Conservation (phyloP, 2,113 vertebrate species). For the Triplophysa dalaica region DNA sequence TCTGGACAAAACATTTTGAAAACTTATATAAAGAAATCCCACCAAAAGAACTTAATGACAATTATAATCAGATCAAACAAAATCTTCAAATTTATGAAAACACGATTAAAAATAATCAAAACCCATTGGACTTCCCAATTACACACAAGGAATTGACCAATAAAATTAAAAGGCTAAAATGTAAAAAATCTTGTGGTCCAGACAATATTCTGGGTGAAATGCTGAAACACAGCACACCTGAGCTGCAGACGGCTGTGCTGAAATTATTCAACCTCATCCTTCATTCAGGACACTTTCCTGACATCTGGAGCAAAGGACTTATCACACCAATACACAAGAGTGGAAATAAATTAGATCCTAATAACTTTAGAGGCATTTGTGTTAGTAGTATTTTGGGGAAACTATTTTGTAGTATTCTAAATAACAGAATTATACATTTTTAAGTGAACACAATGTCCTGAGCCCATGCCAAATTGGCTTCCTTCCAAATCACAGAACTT, state of each 20-base stretch:
- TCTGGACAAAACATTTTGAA: constrained; percentile 35
- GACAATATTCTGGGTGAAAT: not conserved
- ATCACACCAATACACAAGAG: too few species aligned
- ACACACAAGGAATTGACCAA: not conserved
- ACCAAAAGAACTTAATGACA: not conserved
- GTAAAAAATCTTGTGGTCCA: not conserved
- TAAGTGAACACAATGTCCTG: too few species aligned
- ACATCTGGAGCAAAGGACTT: constrained; percentile 31
- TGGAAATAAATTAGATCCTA: too few species aligned
- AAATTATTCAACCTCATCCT: constrained; percentile 24
- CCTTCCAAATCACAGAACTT: too few species aligned
- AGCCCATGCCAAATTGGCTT: too few species aligned
- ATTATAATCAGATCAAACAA: constrained; percentile 1
- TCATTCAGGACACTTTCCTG: constrained; percentile 9
- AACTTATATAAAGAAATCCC: not conserved
- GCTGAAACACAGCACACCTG: not conserved
- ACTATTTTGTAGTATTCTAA: too few species aligned
- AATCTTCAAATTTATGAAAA: not conserved
- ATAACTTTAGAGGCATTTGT: too few species aligned
- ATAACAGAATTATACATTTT: too few species aligned
- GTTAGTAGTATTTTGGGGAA: too few species aligned
- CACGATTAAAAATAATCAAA: constrained; percentile 18
- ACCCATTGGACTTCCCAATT: constrained; percentile 14
- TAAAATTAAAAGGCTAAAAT: not conserved
- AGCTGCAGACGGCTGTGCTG: constrained; percentile 22